Base-by-base conservation (phyloP, 2,888 invertebrate species). In the Meganola albula region DNA sequence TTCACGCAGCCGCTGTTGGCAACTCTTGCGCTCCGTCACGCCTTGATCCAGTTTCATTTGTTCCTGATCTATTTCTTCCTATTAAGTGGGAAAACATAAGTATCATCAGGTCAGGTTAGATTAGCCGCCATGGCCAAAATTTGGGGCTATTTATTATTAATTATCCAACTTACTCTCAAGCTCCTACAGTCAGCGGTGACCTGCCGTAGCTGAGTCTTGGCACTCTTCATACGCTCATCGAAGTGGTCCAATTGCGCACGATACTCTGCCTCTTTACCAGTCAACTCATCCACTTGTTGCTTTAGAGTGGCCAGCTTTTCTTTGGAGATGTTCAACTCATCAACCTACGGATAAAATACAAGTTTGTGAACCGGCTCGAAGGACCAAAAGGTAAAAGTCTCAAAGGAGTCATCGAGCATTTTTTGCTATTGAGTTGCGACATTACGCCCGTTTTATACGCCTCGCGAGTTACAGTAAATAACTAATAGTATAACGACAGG, bases 31-130 rank as follows among this genome's bases (percentile, higher is more conserved):
- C 40, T 74, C 70, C 0, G 70, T 49, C 24, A 55, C 63, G 1
- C 70, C 74, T n/a, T 66, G 74, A 23, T 84, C 79, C 3, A 74
- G 52, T 44, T 80, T 80, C 23, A 75, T 47, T 38, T 80, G 74
- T 37, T 83, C 76, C 31, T 84, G 82, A 23, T 73, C 74, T 40
- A 87, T 73, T 53, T 88, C 78, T 33, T 83, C 80, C 87, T 88
- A 31, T 2, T 27, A 8, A 23, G 11, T 6, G 12, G 1, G 27
- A 5, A 23, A 21, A 10, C 2, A 23, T 10, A 21, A 12, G 9
- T 10, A 13, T 9, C 8, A n/a, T n/a, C n/a, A n/a, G n/a, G n/a
- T n/a, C n/a, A n/a, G n/a, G n/a, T n/a, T n/a, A n/a, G n/a, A n/a
- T n/a, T n/a, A n/a, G n/a, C n/a, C n/a, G n/a, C n/a, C n/a, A n/a